Conservation (phyloP, 2,888 invertebrate species). For the Endomychus coccineus region DNA sequence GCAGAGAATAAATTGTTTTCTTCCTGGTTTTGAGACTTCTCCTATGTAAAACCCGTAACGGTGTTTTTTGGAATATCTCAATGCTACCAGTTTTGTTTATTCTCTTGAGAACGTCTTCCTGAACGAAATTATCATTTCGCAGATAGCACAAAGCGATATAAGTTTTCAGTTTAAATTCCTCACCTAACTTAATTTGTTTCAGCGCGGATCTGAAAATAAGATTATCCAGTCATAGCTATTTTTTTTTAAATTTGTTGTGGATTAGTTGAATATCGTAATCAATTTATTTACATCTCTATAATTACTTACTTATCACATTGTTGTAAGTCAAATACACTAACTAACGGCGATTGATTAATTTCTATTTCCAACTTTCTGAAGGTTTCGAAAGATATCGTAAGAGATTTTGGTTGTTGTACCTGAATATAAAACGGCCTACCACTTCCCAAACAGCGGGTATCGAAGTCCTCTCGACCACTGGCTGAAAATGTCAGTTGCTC, state of each 20-base stretch:
- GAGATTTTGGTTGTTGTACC: conserved; percentile 59
- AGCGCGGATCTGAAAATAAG: no score
- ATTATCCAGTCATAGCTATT: no score
- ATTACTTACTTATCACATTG: conserved; percentile 49
- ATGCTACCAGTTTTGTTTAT: conserved; percentile 9
- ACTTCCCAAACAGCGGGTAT: conserved; percentile 85
- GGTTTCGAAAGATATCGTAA: conserved; percentile 46
- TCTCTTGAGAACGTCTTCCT: conserved; percentile 4
- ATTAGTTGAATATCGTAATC: no score
- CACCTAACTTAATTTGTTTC: conserved; percentile 71
- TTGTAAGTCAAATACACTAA: conserved; percentile 58
- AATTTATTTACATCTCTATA: conserved; percentile 38
- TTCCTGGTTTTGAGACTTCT: conserved; percentile 65
- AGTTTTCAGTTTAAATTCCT: conserved; percentile 78
- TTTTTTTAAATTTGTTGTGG: no score
- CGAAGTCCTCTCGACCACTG: conserved; percentile 95
- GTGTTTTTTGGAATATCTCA: conserved; percentile 71
- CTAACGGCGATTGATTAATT: conserved; percentile 52
- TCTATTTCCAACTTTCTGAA: conserved; percentile 51
- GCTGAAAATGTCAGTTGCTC: conserved; percentile 63
- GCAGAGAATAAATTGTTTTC: conserved; percentile 58
- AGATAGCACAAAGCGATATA: conserved; percentile 73
- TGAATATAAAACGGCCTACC: conserved; percentile 93
- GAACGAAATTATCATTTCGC: not conserved
- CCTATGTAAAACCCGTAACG: conserved; percentile 82